Base-by-base conservation (phyloP, 2,113 vertebrate genomes). In the Equus quagga region DNA sequence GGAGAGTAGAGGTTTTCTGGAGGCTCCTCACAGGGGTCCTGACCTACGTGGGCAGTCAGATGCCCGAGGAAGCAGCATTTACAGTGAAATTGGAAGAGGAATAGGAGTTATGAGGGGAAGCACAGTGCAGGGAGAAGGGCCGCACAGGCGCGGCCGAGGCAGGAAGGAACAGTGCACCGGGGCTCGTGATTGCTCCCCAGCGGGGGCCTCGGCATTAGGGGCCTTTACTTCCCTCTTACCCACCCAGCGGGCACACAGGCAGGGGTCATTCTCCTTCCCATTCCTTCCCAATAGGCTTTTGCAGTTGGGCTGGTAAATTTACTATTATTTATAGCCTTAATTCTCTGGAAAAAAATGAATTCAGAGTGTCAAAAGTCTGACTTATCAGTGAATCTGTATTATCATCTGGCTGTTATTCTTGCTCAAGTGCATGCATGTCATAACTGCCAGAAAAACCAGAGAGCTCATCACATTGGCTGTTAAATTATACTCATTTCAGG, bases 341-440 rank as follows among this genome's bases (percentile, higher is more conserved):
- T 49, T 93, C 33, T 78, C 6, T 65, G 64, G 64, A 31, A 86
- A 94, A 94, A 88, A 86, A 58, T 60, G 75, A 89, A 93, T 60
- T 75, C 46, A 41, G n/a, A 2, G 54, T 85, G 41, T 80, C 75
- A 87, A 67, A 82, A 97, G 33, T 8, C 26, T 60, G 90, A 83
- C 51, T 49, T 92, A 65, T 31, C 76, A 64, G 46, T 51, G 44
- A 88, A 31, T 91, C 49, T 44, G 31, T 89, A 83, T 83, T 78
- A 51, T 79, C 36, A 58, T 49, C 49, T 60, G 62, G 60, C 82
- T 26, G 2, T 62, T 80, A 23, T 82, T 94, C 58, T 86, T 70
- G 49, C 3, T 64, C 51, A 49, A 78, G 49, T 64, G 46, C 51
- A 3, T 36, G n/a, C 28, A 33, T 54, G 3, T 51, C 33, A 23